Base-by-base conservation (phyloP, 2,888 invertebrate species). In the Zeuzera pyrina region DNA sequence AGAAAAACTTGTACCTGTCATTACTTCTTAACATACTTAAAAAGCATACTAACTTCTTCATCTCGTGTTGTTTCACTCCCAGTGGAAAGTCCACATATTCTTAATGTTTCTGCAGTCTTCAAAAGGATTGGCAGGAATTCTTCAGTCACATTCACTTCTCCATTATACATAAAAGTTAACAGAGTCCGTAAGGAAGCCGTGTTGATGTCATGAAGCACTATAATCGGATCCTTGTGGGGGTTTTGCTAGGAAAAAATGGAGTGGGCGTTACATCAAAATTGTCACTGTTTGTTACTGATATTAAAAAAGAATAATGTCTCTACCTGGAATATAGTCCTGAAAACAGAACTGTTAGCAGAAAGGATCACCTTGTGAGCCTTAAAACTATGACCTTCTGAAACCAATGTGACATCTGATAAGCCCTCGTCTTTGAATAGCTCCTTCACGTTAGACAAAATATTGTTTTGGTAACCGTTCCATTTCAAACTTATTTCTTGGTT, bases 181-280 rank as follows among this genome's bases (percentile, higher is more conserved):
- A 90, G 60, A 15, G 88, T 87, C 49, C 86, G 85, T 52, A 91
- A 68, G 50, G 89, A 89, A 42, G 84, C 84, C 45, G 87, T 87
- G 58, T 88, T 86, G 49, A 90, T 89, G 74, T 90, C 90, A 66
- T 90, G 88, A 37, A 91, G 84, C 51, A 91, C 89, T 74, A 91
- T 89, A 65, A 91, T 89, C 47, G 90, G 90, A 83, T 89, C 89
- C 57, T 87, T 88, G 74, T 88, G 89, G 59, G 90, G 90, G 83
- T 90, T 90, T 67, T 88, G 88, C 89, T 90, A 68, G 38, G 81
- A 85, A 64, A 56, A 52, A 65, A 63, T 51, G 33, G 57, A 47
- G 81, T 79, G 64, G 79, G 81, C 53, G 79, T 79, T 39, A 66
- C 39, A 40, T 39, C 26, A 50, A 49, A 33, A 15, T 14, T 11